Percentiles rank a stretch among this genome's conserved stretches.
These are phyloP conservation scores for Hemithea aestivaria DNA, from an alignment of 2,888 invertebrate genomes.

Conservation along the genomic window DNA sequence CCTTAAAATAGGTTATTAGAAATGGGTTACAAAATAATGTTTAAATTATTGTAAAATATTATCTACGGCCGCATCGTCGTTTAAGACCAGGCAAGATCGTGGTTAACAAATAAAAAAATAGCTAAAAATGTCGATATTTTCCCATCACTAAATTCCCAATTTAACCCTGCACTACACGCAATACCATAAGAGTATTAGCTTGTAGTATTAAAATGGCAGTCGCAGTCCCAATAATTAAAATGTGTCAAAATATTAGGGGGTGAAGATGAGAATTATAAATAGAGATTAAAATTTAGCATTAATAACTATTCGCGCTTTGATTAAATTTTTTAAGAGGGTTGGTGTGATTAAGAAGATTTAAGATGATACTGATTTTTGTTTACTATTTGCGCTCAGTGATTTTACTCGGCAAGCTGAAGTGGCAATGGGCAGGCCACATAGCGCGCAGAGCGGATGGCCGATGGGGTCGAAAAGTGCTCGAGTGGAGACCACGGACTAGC, in stretches of 20 bases:
- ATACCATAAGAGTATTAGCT: constrained; percentile 66
- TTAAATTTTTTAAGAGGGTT: constrained; percentile 11
- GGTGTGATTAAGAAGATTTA: constrained; percentile 3
- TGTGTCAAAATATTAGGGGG: constrained; percentile 66
- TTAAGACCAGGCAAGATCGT: too few relatives aligned
- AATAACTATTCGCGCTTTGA: constrained; percentile 9
- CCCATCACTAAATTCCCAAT: constrained; percentile 51
- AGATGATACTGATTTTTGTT: constrained; percentile 1
- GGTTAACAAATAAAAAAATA: too few relatives aligned
- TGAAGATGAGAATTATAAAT: constrained; percentile 40
- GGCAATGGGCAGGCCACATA: too few relatives aligned
- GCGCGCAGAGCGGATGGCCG: too few relatives aligned
- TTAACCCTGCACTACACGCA: constrained; percentile 42
- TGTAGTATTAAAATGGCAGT: constrained; percentile 67
- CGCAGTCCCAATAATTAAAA: constrained; percentile 60
- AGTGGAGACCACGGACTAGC: too few relatives aligned
- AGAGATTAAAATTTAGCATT: constrained; percentile 20
- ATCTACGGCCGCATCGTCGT: too few relatives aligned
- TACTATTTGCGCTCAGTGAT: too few relatives aligned
- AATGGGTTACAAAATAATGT: too few relatives aligned
- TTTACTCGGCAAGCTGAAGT: too few relatives aligned
- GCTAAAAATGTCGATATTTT: background rate
- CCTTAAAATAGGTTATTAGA: too few relatives aligned
- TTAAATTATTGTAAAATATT: too few relatives aligned
- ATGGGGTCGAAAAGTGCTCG: too few relatives aligned